Base-by-base conservation (phyloP, 2,113 vertebrate genomes). In the Hymenochirus boettgeri region DNA sequence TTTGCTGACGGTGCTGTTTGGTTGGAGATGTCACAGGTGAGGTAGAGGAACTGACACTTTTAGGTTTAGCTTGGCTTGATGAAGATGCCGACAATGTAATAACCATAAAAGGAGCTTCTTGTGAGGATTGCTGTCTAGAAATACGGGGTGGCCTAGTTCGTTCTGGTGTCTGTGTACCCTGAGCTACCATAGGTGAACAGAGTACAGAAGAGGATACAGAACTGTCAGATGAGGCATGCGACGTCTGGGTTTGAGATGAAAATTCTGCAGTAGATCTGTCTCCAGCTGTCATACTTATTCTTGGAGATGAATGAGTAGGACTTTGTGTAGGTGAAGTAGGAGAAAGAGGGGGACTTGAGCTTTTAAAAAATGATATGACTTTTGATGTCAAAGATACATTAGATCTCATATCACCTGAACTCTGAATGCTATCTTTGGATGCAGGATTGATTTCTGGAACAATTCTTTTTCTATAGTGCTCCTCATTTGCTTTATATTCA, bases 1-100 rank as follows among this genome's bases (percentile, higher is more conserved):
- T 75, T 52, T 86, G 80, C 78, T 91, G 93, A 75, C 80, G 83
- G 70, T 74, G 83, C 6, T 56, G 75, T 72, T 87, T 84, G 63
- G 91, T 92, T 65, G 95, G 94, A 2, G 94, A 96, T 0, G 89
- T 90, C 62, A 90, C 73, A 19, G 94, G 95, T 21, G 96, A 97
- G 0, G 89, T 92, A 29, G 85, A 89, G 18, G 91, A 89, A 72
- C 89, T 87, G 6, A 92, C 90, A 57, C 91, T 90, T 8, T 87
- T 65, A 25, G 88, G 89, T 71, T 89, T 93, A 58, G 88, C 78
- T 72, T 93, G 88, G 82, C 88, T 90, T 55, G 89, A 85, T 1
- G 87, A 85, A 4, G 91, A 88, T 0, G 96, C 90, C 0, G 84
- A 88, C 56, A 94, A 79, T 0, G 96, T 93, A 80, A 95, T 94